Conservation (phyloP, 2,113 vertebrate genomes). For the Ailurus styani region DNA sequence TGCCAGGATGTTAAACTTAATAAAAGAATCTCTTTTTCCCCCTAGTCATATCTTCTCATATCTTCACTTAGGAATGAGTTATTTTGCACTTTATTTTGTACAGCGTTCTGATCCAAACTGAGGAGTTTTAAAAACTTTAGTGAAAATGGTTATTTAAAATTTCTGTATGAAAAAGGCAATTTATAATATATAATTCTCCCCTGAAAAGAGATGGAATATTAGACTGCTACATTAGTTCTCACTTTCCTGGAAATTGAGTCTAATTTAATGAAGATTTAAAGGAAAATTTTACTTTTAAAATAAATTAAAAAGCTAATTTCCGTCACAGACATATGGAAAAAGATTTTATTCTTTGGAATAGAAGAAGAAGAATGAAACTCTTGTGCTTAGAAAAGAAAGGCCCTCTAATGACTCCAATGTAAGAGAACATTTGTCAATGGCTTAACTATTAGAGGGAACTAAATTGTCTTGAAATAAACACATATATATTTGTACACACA, state of each 20-base stretch:
- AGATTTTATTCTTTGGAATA: not conserved
- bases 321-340: not conserved
- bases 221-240: not conserved
- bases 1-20: not conserved
- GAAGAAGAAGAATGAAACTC: not conserved
- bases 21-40: not conserved
- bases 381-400: not conserved
- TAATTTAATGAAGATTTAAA: not conserved
- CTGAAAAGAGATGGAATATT: not conserved
- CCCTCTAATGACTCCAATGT: not conserved
- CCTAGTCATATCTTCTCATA: not conserved
- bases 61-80: not conserved
- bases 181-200: not conserved
- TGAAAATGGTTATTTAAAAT: not conserved
- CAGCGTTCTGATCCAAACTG: not conserved
- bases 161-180: not conserved
- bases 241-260: not conserved
- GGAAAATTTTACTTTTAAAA: conserved; percentile 3
- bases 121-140: not conserved
- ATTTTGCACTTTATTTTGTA: not conserved
- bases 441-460: not conserved
- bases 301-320: not conserved
- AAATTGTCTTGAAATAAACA: not conserved
- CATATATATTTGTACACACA: not conserved
- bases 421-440: not conserved